Conservation (phyloP, 2,888 invertebrate genomes). For the Thelaira solivaga region DNA sequence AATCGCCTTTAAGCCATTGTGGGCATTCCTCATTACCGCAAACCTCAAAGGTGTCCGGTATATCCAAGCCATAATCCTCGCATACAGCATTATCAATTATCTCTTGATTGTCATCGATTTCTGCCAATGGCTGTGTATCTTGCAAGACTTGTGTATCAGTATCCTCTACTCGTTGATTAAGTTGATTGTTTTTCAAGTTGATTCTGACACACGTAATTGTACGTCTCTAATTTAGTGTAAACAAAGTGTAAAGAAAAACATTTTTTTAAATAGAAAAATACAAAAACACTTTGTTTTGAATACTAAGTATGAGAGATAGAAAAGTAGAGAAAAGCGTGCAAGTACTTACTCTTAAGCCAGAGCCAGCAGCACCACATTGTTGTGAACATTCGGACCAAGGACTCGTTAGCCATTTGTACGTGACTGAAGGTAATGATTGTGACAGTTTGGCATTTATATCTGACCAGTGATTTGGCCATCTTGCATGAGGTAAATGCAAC, state of each 20-base stretch:
- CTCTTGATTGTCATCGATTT: slow-evolving; percentile 75
- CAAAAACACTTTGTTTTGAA: slow-evolving; percentile 15
- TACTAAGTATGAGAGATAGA: neutral
- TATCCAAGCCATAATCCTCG: slow-evolving; percentile 83
- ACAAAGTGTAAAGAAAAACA: slow-evolving; percentile 18
- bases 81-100: slow-evolving; percentile 83
- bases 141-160: neutral
- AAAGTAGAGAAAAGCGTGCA: neutral
- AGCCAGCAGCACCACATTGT: slow-evolving; percentile 87
- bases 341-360: slow-evolving; percentile 73
- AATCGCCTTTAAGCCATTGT: slow-evolving; percentile 83
- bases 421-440: slow-evolving; percentile 69
- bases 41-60: slow-evolving; percentile 81
- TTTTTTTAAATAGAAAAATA: slow-evolving; percentile 24
- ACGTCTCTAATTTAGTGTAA: slow-evolving; percentile 69
- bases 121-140: neutral
- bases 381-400: slow-evolving; percentile 93
- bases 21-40: slow-evolving; percentile 85
- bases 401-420: slow-evolving; percentile 88
- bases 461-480: slow-evolving; percentile 68
- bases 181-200: slow-evolving; percentile 48
- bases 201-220: slow-evolving; percentile 70
- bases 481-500: slow-evolving; percentile 71
- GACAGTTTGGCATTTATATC: slow-evolving; percentile 55
- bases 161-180: neutral